Evolutionary conservation across 2,888 invertebrate genomes (phyloP).

Genomic region (Cantharis rustica): DNA sequence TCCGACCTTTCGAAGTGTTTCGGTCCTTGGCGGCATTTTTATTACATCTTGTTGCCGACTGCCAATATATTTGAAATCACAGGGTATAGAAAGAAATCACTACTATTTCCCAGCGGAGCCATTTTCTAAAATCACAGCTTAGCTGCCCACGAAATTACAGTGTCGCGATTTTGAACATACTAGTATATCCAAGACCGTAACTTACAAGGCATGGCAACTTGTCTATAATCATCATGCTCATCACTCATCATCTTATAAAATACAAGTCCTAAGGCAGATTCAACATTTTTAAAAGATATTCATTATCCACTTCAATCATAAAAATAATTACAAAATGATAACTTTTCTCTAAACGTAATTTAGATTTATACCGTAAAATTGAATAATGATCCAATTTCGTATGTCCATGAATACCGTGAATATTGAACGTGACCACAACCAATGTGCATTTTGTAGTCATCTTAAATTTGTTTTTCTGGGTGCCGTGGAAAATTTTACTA

Average conservation of each 20-base stretch:
- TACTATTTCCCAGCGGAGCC: constrained; percentile 54
- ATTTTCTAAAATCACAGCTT: constrained; percentile 56
- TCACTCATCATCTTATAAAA: constrained; percentile 8
- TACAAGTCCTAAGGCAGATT: not conserved
- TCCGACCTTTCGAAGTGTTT: constrained; percentile 40
- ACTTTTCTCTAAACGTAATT: not conserved
- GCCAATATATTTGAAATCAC: constrained; percentile 60
- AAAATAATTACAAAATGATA: not conserved
- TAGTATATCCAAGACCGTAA: constrained; percentile 35
- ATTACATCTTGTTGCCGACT: constrained; percentile 58
- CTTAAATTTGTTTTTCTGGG: constrained; percentile 19
- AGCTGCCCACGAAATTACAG: constrained; percentile 56
- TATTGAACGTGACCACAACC: constrained; percentile 16
- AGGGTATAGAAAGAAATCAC: constrained; percentile 52
- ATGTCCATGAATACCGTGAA: constrained; percentile 10
- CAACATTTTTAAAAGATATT: not conserved
- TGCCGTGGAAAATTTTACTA: constrained; percentile 11
- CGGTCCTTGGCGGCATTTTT: constrained; percentile 45
- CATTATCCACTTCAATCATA: not conserved
- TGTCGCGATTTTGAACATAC: constrained; percentile 45
- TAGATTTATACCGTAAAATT: constrained; percentile 16
- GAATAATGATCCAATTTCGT: constrained; percentile 15
- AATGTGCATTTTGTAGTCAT: constrained; percentile 13
- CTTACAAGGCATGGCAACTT: constrained; percentile 33
- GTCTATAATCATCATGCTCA: constrained; percentile 30